These are phyloP conservation scores for Pinctada fucata DNA, from an alignment of 2,888 invertebrate species.

Conservation along the genomic window DNA sequence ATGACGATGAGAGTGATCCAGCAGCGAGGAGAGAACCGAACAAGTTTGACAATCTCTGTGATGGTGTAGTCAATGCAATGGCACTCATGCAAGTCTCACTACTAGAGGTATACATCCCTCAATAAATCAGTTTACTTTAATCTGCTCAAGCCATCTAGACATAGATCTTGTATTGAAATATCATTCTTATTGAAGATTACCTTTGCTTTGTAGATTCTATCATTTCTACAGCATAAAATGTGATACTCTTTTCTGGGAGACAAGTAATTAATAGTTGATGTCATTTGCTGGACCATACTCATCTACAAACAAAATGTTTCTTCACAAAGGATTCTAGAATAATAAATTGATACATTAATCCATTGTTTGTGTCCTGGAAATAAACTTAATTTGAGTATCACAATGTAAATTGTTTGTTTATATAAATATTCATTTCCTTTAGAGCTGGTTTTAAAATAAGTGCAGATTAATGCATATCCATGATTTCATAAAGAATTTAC, in stretches of 20 bases:
- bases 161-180: too few relatives aligned
- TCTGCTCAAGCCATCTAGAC: neutral
- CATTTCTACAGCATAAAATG: too few relatives aligned
- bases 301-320: neutral
- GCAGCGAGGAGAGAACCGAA: constrained; percentile 66
- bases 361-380: too few relatives aligned
- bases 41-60: constrained; percentile 75
- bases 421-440: neutral
- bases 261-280: too few relatives aligned
- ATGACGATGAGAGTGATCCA: constrained; percentile 59
- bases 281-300: too few relatives aligned
- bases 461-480: too few relatives aligned
- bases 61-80: constrained; percentile 72
- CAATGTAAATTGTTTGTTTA: neutral
- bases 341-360: too few relatives aligned
- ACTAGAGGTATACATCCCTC: constrained; percentile 63
- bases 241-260: too few relatives aligned
- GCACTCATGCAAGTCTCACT: constrained; percentile 72
- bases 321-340: neutral
- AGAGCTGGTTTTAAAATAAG: neutral
- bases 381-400: too few relatives aligned
- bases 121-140: neutral
- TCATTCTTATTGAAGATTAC: too few relatives aligned
- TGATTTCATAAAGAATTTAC: too few relatives aligned
- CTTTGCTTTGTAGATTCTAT: too few relatives aligned